Evolutionary conservation across 2,113 vertebrate species (phyloP), one percentile per base, ranked within the genome.

Genomic region (Sterrhoptilus dennistouni): DNA sequence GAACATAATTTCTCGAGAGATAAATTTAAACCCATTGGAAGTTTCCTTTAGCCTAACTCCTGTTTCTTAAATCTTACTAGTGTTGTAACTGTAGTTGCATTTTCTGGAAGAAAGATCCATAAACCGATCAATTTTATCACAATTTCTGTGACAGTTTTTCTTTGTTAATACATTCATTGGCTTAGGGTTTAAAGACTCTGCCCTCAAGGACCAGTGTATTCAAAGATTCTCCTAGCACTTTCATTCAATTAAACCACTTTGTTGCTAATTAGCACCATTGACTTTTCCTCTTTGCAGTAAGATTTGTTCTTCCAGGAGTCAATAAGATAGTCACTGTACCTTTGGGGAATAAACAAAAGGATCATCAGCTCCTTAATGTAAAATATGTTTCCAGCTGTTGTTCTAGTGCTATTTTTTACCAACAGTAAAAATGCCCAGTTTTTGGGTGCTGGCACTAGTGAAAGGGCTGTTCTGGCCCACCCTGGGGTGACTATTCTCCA

Each of bases 301-400:
- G n/a, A 63, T 61, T 86, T 89, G 21, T 71, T 95, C 76, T 72
- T 66, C 27, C 36, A 54, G 36, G 25, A 85, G 31, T 75, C 83
- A 74, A n/a, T 50, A 61, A 9, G 29, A 91, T 65, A 45, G 54
- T 70, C 23, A 38, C 24, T 0, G 0, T 44, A 35, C 4, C 5
- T 29, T 25, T 28, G 6, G 16, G 60, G 11, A 8, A 5, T 29
- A n/a, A n/a, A 60, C 14, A 47, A 16, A 33, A 35, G 4, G 4
- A 9, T 11, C 27, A 42, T 76, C 66, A 49, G 12, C 18, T 66
- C 11, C 53, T 71, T 66, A 20, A 31, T 31, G 29, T 86, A 57
- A 64, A 89, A 79, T 19, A 18, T 5, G 19, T 19, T 83, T 61
- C n/a, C 27, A 33, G 38, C 57, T 53, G 24, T 60, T 59, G 4